These are phyloP conservation scores for Haliclona indistincta DNA, from an alignment of 37 sponge, comb jelly and placozoan species.

Conservation along the genomic window DNA sequence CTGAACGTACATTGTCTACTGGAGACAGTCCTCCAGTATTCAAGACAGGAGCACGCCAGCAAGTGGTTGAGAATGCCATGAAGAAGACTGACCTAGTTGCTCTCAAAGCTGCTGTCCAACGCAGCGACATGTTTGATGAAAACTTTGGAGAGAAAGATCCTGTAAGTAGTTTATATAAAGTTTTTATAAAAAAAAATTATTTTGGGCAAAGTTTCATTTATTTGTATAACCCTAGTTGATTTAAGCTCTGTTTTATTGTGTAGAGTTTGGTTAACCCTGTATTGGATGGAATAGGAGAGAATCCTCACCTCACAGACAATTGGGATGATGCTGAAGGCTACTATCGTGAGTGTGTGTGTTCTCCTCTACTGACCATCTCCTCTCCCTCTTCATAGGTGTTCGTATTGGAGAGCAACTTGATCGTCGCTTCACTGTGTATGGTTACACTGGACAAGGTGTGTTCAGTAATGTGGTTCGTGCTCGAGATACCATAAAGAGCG, in stretches of 20 bases:
- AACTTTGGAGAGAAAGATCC: conserved; percentile 59
- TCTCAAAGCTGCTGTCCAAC: conserved; percentile 45
- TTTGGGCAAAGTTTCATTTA: not conserved
- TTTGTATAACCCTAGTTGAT: not conserved
- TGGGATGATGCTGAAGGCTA: conserved; percentile 98
- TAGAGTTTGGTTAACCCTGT: conserved; percentile 43
- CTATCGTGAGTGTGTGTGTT: conserved; percentile 71
- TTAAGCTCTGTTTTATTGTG: not conserved
- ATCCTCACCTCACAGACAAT: conserved; percentile 90
- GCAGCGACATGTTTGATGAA: conserved; percentile 81
- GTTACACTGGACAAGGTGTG: conserved; percentile 97
- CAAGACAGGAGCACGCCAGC: too few relatives aligned
- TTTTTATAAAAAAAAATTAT: not conserved
- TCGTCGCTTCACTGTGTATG: conserved; percentile 89
- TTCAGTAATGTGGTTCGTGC: conserved; percentile 99
- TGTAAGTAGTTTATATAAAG: too few relatives aligned
- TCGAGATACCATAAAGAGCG: conserved; percentile 76
- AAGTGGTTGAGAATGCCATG: conserved; percentile 9
- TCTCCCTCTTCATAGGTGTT: conserved; percentile 70
- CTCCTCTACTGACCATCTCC: not conserved
- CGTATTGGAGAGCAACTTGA: conserved; percentile 95
- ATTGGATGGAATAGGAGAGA: conserved; percentile 60
- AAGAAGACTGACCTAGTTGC: conserved; percentile 28
- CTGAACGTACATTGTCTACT: too few relatives aligned
- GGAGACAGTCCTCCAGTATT: too few relatives aligned